Evolutionary conservation across 2,888 invertebrate species (phyloP).

Genomic region (Nemurella pictetii): DNA sequence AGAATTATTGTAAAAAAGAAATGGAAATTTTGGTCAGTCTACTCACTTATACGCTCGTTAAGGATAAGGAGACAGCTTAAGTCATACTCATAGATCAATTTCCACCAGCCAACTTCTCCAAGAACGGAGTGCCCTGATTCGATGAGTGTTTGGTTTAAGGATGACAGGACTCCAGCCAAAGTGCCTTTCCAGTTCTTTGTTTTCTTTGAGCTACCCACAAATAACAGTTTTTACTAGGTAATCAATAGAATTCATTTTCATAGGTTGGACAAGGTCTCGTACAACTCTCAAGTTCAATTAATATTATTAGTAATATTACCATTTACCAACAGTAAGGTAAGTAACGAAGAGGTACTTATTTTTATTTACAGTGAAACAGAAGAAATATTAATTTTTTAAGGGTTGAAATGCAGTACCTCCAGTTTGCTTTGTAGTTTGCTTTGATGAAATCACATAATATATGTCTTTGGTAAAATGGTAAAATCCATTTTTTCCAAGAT

Average conservation of each 20-base stretch:
- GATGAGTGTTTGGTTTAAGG: constrained; percentile 75
- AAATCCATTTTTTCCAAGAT: constrained; percentile 75
- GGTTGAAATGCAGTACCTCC: constrained; percentile 43
- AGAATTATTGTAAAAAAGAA: neutral
- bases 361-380: neutral
- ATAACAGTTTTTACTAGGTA: neutral
- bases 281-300: too few species aligned
- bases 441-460: constrained; percentile 78
- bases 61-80: constrained; percentile 45
- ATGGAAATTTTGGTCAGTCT: neutral
- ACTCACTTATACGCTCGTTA: constrained; percentile 26
- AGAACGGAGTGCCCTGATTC: constrained; percentile 72
- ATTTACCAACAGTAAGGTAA: too few species aligned
- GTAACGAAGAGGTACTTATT: too few species aligned
- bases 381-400: constrained; percentile 10
- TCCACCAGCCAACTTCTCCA: constrained; percentile 87
- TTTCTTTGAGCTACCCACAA: too few species aligned
- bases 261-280: neutral
- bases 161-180: constrained; percentile 79
- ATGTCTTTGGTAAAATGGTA: constrained; percentile 87
- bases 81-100: constrained; percentile 59
- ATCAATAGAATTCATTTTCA: neutral
- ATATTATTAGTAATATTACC: too few species aligned
- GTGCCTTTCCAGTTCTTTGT: constrained; percentile 86
- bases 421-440: constrained; percentile 71